phyloP scores from a whole-genome alignment of 92 coral and sea anemone species.

The Porites divaricata region DNA sequence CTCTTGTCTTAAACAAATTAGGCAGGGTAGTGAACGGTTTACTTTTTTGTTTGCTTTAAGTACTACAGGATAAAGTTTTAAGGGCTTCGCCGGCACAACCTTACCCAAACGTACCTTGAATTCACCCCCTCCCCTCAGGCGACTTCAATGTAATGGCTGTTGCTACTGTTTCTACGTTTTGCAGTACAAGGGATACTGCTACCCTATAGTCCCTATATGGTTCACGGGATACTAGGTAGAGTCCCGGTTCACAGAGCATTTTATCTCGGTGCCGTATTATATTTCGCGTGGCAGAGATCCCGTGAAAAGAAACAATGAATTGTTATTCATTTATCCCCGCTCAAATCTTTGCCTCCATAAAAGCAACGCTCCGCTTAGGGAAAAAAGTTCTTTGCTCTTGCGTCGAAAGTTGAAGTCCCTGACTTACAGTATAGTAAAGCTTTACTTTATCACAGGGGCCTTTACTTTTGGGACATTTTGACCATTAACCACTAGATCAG shows the following conservation, averaged over 20 bases:
- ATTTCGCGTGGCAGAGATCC: no score
- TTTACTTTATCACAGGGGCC: background rate
- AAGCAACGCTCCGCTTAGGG: no score
- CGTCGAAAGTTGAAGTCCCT: no score
- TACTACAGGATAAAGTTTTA: background rate
- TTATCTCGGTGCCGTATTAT: background rate
- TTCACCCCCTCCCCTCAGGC: conserved; percentile 1
- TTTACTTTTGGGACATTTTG: background rate
- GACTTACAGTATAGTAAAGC: no score
- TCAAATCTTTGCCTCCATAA: no score
- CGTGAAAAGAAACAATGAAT: no score
- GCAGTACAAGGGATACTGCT: background rate
- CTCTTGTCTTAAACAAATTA: no score
- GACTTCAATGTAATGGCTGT: background rate
- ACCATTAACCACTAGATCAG: background rate
- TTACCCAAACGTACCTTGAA: background rate
- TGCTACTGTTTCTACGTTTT: background rate
- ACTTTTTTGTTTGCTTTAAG: no score
- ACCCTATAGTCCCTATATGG: background rate
- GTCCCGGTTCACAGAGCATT: background rate
- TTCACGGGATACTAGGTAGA: background rate
- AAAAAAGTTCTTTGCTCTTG: no score
- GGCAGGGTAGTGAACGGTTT: background rate
- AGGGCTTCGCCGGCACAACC: background rate
- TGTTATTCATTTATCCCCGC: no score